Evolutionary conservation across 1,140 invertebrate genomes (phyloP), one percentile per base, ranked within the genome.

Genomic region (Trialeurodes vaporariorum): DNA sequence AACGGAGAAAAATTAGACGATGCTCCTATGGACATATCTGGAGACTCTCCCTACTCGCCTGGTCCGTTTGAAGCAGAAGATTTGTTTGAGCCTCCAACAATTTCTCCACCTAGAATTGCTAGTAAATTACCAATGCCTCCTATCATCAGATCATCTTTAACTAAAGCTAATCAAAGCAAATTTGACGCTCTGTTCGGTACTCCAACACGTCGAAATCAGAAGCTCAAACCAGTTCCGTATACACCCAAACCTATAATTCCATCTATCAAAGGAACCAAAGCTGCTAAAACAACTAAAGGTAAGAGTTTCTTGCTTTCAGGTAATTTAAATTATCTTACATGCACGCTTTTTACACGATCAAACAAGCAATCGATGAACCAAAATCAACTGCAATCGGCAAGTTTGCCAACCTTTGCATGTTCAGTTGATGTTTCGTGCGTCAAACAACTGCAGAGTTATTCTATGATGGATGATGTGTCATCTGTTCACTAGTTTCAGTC

Each of bases 51-150:
- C 0, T 92, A 92, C 78, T 92, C 90, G 25, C 90, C 91, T 0
- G 90, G 88, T 25, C 90, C 89, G 1, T 88, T 85, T 69, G 86
- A 93, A 74, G 91, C 89, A 72, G 89, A 91, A 73, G 91, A 92
- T 76, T 81, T 93, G 49, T 93, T 93, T 79, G 89, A 92, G 78
- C 90, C 91, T 26, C 90, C 90, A 23, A 79, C 80, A n/a, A 81
- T 67, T 1, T 68, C 75, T 27, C 63, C 72, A 11, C 65, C 67
- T n/a, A 17, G 21, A 24, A 24, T 24, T 64, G 61, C 49, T 59
- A 62, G 24, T 24, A 59, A 13, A 1, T 25, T 61, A 24, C 1
- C 62, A 13, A 64, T 25, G 13, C 27, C 34, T 58, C 61, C 60
- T 59, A 23, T 49, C 34, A 49, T 49, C 34, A 49, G 34, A 49